phyloP scores from a whole-genome alignment of 2,888 invertebrate species.

The Tetragnatha montana region DNA sequence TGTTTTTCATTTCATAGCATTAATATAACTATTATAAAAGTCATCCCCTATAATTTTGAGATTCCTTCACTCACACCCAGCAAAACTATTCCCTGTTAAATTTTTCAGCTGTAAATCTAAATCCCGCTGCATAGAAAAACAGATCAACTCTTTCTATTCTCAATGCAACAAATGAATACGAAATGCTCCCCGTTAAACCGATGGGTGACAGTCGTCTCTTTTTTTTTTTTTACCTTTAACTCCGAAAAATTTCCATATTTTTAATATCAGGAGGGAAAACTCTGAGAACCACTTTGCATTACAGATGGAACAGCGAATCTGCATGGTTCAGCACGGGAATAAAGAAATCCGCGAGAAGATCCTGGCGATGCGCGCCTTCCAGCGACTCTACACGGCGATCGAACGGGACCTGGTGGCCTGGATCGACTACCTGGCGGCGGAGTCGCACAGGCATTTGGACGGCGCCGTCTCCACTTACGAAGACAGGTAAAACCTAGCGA shows the following conservation, averaged over 20 bases:
- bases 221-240: neutral
- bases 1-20: too few species aligned
- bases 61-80: too few species aligned
- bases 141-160: neutral
- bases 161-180: neutral
- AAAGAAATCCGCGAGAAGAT: constrained; percentile 50
- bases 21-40: too few species aligned
- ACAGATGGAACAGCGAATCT: constrained; percentile 50
- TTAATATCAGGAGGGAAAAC: neutral
- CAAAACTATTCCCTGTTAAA: neutral
- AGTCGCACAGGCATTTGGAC: constrained; percentile 40
- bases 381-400: constrained; percentile 38
- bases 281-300: neutral
- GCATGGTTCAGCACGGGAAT: constrained; percentile 39
- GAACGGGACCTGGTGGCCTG: constrained; percentile 29
- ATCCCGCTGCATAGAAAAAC: neutral
- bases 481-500: constrained; percentile 37
- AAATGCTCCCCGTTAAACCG: neutral
- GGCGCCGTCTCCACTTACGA: constrained; percentile 49
- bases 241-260: neutral
- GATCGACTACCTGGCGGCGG: constrained; percentile 14
- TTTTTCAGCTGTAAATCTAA: neutral
- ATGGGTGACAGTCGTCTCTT: neutral
- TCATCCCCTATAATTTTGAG: too few species aligned
- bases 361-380: constrained; percentile 26